Evolutionary conservation across 2,888 invertebrate genomes (phyloP), one percentile per base, ranked within the genome.

Genomic region (Apantesis nais): DNA sequence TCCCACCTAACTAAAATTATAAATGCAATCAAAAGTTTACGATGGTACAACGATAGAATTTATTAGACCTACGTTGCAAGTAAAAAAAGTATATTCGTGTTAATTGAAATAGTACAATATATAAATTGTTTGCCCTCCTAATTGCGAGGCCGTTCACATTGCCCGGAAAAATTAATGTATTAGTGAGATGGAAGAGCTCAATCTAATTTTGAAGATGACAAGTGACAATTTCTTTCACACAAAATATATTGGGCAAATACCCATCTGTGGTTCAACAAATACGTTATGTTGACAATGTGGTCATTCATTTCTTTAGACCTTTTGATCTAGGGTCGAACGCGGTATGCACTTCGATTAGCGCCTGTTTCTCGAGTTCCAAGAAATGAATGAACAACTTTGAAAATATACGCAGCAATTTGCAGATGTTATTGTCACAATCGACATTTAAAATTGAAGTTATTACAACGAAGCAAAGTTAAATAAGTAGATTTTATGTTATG

Each of bases 281-380:
- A 66, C 60, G 25, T n/a, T 48, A 44, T 37, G 39, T 41, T 62
- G 60, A 67, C 41, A 68, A 79, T 79, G 9, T 81, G 78, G 76
- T 76, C 76, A 75, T 25, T 0, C 71, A n/a, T 70, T 75, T 72
- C 68, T 74, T 48, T 69, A 74, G 70, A 74, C 70, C 67, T 75
- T 74, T 69, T 67, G 67, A 75, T 61, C 73, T 16, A 61, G 52
- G 75, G 69, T 69, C 67, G 71, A 74, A 74, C 74, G 74, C 72
- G 72, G 58, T 73, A 77, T 78, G 75, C 78, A 75, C 76, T 75
- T 76, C 75, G 78, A 82, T 81, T 81, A 81, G 71, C 72, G 68
- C 72, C 64, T 68, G 66, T 79, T 78, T 76, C 75, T 71, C 37
- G 65, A 72, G n/a, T 68, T 79, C 73, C 67, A 37, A 72, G 74